These are phyloP conservation scores for Melieria picta DNA, from an alignment of 2,888 invertebrate species.

Conservation along the genomic window DNA sequence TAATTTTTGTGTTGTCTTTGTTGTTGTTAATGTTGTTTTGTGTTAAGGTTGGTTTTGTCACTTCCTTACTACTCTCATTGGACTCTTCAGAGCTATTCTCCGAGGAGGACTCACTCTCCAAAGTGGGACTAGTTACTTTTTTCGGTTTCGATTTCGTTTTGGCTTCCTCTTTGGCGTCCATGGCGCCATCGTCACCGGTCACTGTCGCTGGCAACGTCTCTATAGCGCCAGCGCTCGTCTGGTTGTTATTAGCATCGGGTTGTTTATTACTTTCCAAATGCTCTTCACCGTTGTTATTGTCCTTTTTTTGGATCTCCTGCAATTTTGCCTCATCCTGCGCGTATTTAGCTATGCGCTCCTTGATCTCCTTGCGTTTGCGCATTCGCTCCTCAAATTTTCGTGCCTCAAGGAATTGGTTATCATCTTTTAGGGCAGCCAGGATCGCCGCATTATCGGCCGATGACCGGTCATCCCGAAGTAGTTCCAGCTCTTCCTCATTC, in stretches of 20 bases:
- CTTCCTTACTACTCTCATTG: conserved; percentile 45
- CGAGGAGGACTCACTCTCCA: conserved; percentile 40
- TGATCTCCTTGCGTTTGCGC: conserved; percentile 82
- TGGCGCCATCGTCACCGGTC: background rate
- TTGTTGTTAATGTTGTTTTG: too few relatives aligned
- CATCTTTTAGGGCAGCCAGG: conserved; percentile 62
- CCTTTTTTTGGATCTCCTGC: conserved; percentile 38
- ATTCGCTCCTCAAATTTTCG: conserved; percentile 75
- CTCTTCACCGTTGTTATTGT: conserved; percentile 37
- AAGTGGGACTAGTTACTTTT: conserved; percentile 56
- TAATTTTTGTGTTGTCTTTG: conserved; percentile 38
- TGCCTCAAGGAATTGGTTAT: conserved; percentile 66
- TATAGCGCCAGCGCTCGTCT: conserved; percentile 29
- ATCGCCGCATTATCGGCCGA: conserved; percentile 70
- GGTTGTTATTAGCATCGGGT: conserved; percentile 32
- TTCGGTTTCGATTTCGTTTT: conserved; percentile 53
- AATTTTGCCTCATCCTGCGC: conserved; percentile 71
- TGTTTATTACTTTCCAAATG: conserved; percentile 36
- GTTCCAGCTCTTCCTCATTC: conserved; percentile 61
- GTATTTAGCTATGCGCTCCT: conserved; percentile 85
- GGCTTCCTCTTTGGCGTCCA: conserved; percentile 36
- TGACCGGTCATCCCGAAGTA: conserved; percentile 66
- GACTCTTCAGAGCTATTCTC: conserved; percentile 49
- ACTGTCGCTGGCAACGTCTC: conserved; percentile 36
- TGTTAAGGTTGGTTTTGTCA: background rate